These are phyloP conservation scores for Hapalemur alaotrensis DNA, from an alignment of 2,797 vertebrate genomes.

Conservation along the genomic window DNA sequence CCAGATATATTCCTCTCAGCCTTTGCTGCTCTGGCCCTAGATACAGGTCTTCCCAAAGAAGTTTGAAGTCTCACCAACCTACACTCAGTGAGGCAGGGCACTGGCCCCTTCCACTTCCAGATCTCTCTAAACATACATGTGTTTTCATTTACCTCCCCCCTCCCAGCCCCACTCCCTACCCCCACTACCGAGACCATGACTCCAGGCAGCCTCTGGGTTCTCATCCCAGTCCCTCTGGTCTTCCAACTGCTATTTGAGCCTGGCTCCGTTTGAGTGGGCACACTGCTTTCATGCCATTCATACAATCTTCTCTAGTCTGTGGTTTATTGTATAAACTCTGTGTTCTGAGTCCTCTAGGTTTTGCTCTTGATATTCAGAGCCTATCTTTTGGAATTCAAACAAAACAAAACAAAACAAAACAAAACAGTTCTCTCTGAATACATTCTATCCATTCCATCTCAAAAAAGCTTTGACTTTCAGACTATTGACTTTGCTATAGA, in stretches of 20 bases:
- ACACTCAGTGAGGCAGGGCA: not conserved
- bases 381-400: slow-evolving; percentile 56
- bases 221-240: not conserved
- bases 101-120: not conserved
- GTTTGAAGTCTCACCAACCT: not conserved
- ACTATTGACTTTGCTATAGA: not conserved
- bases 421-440: slow-evolving; percentile 54
- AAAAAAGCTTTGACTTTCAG: slow-evolving; percentile 61
- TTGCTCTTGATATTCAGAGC: slow-evolving; percentile 46
- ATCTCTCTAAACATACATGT: not conserved
- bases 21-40: not conserved
- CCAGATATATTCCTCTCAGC: not conserved
- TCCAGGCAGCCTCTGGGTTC: not conserved
- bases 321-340: slow-evolving; percentile 3
- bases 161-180: not conserved
- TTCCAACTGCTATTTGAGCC: not conserved
- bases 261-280: not conserved
- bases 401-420: slow-evolving; percentile 59
- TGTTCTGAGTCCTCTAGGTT: not conserved
- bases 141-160: not conserved
- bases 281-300: not conserved
- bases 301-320: not conserved
- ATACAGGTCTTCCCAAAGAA: not conserved
- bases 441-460: slow-evolving; percentile 48
- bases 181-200: not conserved